phyloP scores from a whole-genome alignment of 2,113 vertebrate species.

The Heliornis fulica region DNA sequence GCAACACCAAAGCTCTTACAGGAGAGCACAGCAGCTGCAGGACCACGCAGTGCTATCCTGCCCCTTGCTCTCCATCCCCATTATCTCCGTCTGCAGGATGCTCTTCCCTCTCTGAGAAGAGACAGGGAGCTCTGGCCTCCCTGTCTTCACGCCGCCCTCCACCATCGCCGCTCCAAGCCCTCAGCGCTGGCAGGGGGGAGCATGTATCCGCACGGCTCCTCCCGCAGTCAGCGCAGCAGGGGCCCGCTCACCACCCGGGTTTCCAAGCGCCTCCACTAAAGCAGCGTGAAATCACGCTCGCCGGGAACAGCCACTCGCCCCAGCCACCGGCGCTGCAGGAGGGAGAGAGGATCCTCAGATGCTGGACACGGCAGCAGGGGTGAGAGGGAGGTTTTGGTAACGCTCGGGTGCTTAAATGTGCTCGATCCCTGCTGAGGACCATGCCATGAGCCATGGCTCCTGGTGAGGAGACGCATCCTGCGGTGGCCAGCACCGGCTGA shows the following conservation, averaged over 20 bases:
- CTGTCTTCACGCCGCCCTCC: fast-evolving
- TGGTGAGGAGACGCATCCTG: not conserved
- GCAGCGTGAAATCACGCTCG: not conserved
- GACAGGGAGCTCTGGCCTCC: not conserved
- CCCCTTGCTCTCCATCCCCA: not conserved
- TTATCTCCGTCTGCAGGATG: not conserved
- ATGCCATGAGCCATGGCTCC: not conserved
- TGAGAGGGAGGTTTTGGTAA: not conserved
- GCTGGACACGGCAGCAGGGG: fast-evolving
- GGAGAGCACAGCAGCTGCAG: not conserved
- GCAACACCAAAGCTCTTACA: not conserved
- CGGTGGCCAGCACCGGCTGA: not conserved
- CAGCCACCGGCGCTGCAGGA: not conserved
- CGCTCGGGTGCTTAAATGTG: not conserved
- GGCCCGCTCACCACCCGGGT: not conserved
- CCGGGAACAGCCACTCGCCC: not conserved
- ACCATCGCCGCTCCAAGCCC: not conserved
- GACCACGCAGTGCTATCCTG: not conserved
- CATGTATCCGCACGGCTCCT: not conserved
- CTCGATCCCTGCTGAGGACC: not conserved
- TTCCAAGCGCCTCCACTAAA: not conserved
- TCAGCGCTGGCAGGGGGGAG: not conserved
- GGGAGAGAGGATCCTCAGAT: not conserved
- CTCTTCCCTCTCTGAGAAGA: not conserved
- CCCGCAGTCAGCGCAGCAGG: not conserved